These are phyloP conservation scores for Ceratina japonica DNA, from an alignment of 1,140 invertebrate genomes.

Conservation along the genomic window DNA sequence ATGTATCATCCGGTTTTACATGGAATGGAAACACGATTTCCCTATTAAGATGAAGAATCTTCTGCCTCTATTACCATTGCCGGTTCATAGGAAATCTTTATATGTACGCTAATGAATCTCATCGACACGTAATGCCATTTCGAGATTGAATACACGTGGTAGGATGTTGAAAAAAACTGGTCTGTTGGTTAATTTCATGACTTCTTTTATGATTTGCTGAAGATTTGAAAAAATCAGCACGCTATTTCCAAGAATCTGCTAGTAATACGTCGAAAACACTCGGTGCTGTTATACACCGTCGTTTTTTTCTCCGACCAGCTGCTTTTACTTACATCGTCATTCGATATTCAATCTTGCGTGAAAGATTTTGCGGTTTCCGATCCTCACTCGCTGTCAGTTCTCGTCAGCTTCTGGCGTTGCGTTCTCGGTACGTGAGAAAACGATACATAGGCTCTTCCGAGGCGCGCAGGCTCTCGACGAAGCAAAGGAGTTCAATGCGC, in stretches of 20 bases:
- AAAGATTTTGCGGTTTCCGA: conserved; percentile 47
- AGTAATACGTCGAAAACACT: neutral
- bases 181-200: neutral
- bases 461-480: neutral
- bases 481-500: conserved; percentile 6
- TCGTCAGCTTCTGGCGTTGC: conserved; percentile 3
- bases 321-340: conserved; percentile 40
- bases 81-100: too few relatives aligned
- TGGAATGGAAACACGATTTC: conserved; percentile 1
- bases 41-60: neutral
- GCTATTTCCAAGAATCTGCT: too few relatives aligned
- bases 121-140: neutral
- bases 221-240: neutral
- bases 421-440: conserved; percentile 41
- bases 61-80: neutral
- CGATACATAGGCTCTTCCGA: conserved; percentile 22
- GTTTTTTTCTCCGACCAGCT: neutral
- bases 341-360: conserved; percentile 46
- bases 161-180: neutral
- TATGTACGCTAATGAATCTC: neutral
- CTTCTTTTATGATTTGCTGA: neutral
- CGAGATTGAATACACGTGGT: neutral
- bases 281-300: neutral
- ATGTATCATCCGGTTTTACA: neutral
- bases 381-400: conserved; percentile 2